Percentiles rank a stretch among this genome's conserved stretches.
Evolutionary conservation across 2,888 invertebrate genomes (phyloP).

Genomic region (Alsophila aescularia): DNA sequence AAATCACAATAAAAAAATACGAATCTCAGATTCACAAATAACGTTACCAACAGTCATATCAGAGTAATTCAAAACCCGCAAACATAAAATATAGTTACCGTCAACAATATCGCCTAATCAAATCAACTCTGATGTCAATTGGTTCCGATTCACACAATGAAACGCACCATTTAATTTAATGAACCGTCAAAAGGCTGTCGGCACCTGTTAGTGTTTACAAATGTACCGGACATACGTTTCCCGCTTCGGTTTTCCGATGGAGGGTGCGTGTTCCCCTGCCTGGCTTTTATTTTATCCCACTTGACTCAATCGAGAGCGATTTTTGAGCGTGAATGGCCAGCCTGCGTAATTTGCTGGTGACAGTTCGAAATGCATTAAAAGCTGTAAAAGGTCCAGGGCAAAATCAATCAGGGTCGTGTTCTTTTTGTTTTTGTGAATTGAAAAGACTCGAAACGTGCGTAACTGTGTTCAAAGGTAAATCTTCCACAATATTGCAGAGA

Average conservation of each 20-base stretch:
- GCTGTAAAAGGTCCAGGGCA: conserved; percentile 75
- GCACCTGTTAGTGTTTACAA: conserved; percentile 79
- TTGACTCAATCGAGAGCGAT: conserved; percentile 82
- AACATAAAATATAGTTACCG: neutral
- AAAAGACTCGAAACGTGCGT: neutral
- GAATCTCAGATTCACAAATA: too few species aligned
- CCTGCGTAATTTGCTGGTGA: conserved; percentile 79
- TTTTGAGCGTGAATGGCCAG: conserved; percentile 82
- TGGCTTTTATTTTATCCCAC: conserved; percentile 82
- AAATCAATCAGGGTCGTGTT: conserved; percentile 71
- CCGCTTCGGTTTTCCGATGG: conserved; percentile 68
- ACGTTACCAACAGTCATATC: neutral
- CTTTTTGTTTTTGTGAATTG: conserved; percentile 48
- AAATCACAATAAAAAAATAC: neutral
- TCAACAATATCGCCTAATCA: conserved; percentile 39
- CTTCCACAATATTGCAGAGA: too few species aligned
- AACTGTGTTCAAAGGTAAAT: too few species aligned
- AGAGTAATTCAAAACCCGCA: neutral
- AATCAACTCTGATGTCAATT: conserved; percentile 22
- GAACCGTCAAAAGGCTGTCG: conserved; percentile 77
- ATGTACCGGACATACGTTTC: conserved; percentile 81
- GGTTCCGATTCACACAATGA: conserved; percentile 52
- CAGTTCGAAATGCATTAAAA: conserved; percentile 80
- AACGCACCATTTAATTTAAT: conserved; percentile 75
- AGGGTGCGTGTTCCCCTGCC: conserved; percentile 70